A percentile compares a stretch with the other conserved stretches of the same genome.
Evolutionary conservation across 2,797 vertebrate genomes (phyloP).

Genomic region (Sebastes taczanowskii): DNA sequence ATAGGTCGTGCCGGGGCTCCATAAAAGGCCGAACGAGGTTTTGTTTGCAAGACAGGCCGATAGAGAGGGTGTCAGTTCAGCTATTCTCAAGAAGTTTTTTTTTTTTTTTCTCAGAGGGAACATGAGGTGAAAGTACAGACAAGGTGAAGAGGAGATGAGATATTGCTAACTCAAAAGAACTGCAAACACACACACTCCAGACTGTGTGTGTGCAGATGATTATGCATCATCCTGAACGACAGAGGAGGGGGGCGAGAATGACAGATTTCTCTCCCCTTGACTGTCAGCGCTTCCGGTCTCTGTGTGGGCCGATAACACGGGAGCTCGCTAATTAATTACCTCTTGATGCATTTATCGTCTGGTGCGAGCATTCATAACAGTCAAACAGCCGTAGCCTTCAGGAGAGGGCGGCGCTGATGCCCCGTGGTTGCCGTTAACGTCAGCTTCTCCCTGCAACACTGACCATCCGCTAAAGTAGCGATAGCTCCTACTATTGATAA

Average conservation of each 20-base stretch:
- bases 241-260: conserved; percentile 47
- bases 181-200: conserved; percentile 11
- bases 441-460: neutral
- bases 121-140: conserved; percentile 40
- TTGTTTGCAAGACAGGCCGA: neutral
- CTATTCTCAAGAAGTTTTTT: neutral
- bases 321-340: conserved; percentile 71
- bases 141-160: conserved; percentile 60
- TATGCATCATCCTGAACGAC: conserved; percentile 39
- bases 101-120: neutral
- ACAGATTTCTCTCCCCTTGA: conserved; percentile 68
- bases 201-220: conserved; percentile 27
- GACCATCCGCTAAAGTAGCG: neutral
- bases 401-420: neutral
- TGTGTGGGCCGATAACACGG: conserved; percentile 65
- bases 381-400: conserved; percentile 16
- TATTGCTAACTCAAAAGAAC: conserved; percentile 17
- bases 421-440: neutral
- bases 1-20: neutral
- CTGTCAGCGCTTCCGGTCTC: conserved; percentile 49
- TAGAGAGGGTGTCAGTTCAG: neutral
- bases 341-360: conserved; percentile 49
- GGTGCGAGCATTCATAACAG: conserved; percentile 30
- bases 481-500: neutral
- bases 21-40: neutral